Conservation (phyloP, 2,888 invertebrate species). For the Ectropis crepuscularia region DNA sequence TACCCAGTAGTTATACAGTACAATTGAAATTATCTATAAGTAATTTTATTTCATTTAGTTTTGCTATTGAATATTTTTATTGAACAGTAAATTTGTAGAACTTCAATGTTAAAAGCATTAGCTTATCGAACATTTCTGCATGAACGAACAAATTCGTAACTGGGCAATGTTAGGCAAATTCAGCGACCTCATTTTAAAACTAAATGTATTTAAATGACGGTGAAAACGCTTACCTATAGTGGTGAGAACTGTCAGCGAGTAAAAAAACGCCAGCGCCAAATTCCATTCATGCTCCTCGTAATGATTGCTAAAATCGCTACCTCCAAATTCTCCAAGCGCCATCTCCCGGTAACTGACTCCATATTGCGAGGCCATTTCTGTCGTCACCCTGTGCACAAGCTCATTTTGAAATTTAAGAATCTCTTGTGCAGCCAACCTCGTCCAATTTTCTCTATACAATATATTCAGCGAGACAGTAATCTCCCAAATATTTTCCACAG, state of each 20-base stretch:
- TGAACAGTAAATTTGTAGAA: too few species aligned
- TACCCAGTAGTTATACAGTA: too few species aligned
- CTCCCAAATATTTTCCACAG: conserved; percentile 96
- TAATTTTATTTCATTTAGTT: too few species aligned
- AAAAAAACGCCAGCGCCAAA: conserved; percentile 95
- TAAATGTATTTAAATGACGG: conserved; percentile 1
- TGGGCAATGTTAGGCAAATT: background rate
- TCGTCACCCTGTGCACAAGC: conserved; percentile 90
- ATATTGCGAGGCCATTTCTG: conserved; percentile 89
- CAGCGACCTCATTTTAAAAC: background rate
- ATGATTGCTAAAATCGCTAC: conserved; percentile 70
- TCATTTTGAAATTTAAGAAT: conserved; percentile 93
- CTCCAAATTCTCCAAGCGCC: conserved; percentile 78
- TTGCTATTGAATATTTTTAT: too few species aligned
- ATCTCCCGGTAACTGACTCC: conserved; percentile 81
- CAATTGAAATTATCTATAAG: too few species aligned
- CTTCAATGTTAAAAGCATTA: background rate
- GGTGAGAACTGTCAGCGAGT: conserved; percentile 96
- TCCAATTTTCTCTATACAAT: conserved; percentile 95
- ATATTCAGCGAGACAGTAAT: conserved; percentile 95
- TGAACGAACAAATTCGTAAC: too few species aligned
- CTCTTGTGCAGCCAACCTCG: conserved; percentile 90
- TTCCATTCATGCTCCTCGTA: conserved; percentile 92
- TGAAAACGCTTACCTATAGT: conserved; percentile 90
- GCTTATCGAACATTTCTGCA: background rate